Evolutionary conservation across 2,888 invertebrate genomes (phyloP).

Genomic region (Serrognathus titanus): DNA sequence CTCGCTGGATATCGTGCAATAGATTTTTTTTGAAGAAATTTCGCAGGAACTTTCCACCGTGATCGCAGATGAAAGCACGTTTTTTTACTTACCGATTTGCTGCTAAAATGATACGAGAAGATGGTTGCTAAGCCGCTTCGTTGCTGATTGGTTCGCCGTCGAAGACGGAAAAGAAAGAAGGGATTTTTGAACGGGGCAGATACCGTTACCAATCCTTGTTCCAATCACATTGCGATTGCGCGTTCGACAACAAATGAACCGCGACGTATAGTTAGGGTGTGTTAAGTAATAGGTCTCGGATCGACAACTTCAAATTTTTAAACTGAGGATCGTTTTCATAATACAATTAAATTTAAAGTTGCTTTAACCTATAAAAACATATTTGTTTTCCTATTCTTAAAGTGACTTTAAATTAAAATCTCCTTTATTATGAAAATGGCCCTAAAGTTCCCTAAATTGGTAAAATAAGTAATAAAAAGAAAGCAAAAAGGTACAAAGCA

Average conservation of each 20-base stretch:
- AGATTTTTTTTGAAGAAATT: background rate
- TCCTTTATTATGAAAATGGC: too few relatives aligned
- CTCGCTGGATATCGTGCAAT: slow-evolving; percentile 5
- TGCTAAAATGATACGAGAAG: slow-evolving; percentile 32
- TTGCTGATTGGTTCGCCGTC: slow-evolving; percentile 20
- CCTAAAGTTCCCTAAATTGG: too few relatives aligned
- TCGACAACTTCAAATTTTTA: too few relatives aligned
- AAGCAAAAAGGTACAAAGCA: too few relatives aligned
- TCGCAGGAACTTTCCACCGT: background rate
- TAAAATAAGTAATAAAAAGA: too few relatives aligned
- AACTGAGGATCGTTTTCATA: too few relatives aligned
- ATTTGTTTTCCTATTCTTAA: too few relatives aligned
- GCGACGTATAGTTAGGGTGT: too few relatives aligned
- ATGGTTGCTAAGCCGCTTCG: slow-evolving; percentile 25
- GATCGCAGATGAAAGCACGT: slow-evolving; percentile 11
- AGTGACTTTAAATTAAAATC: too few relatives aligned
- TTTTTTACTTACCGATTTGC: slow-evolving; percentile 32
- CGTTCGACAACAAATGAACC: background rate
- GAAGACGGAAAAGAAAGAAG: slow-evolving; percentile 24
- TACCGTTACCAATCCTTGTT: slow-evolving; percentile 13
- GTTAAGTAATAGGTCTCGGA: too few relatives aligned
- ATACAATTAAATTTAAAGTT: too few relatives aligned
- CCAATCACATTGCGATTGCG: slow-evolving; percentile 12
- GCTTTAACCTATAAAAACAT: too few relatives aligned
- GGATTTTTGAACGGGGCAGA: slow-evolving; percentile 19